Conservation (phyloP, 2,113 vertebrate genomes). For the Hymenochirus boettgeri region DNA sequence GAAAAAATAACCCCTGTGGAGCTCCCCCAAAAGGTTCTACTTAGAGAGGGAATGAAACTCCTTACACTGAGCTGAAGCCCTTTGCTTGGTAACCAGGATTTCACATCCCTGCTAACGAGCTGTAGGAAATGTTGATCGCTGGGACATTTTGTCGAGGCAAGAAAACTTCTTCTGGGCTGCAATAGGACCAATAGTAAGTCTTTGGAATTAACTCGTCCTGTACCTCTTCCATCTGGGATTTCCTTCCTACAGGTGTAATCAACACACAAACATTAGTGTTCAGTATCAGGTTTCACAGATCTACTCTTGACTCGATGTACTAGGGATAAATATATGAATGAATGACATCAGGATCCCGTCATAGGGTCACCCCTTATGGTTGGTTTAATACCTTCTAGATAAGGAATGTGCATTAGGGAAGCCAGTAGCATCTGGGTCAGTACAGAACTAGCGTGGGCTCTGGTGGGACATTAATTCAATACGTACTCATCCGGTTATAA, state of each 20-base stretch:
- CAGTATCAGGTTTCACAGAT: too few relatives aligned
- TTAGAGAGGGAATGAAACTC: conserved; percentile 21
- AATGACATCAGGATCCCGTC: too few relatives aligned
- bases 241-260: conserved; percentile 83
- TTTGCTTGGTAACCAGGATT: conserved; percentile 81
- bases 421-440: not conserved
- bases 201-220: conserved; percentile 89
- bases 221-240: conserved; percentile 96
- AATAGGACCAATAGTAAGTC: conserved; percentile 83
- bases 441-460: not conserved
- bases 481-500: too few relatives aligned
- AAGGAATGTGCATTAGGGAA: not conserved
- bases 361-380: too few relatives aligned
- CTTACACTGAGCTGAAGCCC: conserved; percentile 89
- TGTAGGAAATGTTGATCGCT: conserved; percentile 71
- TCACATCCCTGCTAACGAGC: conserved; percentile 79
- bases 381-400: too few relatives aligned
- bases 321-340: too few relatives aligned
- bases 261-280: too few relatives aligned
- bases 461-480: not conserved
- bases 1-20: too few relatives aligned
- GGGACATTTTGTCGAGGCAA: conserved; percentile 65
- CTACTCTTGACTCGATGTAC: too few relatives aligned
- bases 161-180: conserved; percentile 79
- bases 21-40: not conserved